Evolutionary conservation across 2,888 invertebrate species (phyloP).

Genomic region (Kuschelorhynchus macadamiae): DNA sequence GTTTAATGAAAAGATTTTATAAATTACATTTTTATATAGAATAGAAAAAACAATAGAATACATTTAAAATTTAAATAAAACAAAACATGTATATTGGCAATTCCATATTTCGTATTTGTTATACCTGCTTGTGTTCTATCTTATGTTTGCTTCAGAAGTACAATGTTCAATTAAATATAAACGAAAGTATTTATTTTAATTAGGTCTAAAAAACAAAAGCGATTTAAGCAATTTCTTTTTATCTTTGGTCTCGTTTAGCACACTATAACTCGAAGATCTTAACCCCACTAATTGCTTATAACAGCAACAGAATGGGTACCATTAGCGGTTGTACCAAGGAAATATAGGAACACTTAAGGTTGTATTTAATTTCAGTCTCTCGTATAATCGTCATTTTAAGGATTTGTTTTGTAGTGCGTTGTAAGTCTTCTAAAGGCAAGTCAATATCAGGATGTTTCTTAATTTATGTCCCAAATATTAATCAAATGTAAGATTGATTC

Average conservation of each 20-base stretch:
- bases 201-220: too few relatives aligned
- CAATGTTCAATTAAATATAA: too few relatives aligned
- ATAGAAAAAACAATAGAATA: too few relatives aligned
- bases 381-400: slow-evolving; percentile 6
- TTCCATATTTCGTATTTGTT: too few relatives aligned
- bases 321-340: slow-evolving; percentile 17
- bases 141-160: too few relatives aligned
- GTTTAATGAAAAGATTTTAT: too few relatives aligned
- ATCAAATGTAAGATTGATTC: background rate
- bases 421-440: background rate
- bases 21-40: too few relatives aligned
- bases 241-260: slow-evolving; percentile 28
- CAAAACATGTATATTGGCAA: too few relatives aligned
- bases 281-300: slow-evolving; percentile 29
- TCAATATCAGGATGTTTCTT: background rate
- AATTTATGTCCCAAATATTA: background rate
- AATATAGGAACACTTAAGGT: slow-evolving; percentile 17
- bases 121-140: too few relatives aligned
- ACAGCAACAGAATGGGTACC: slow-evolving; percentile 23
- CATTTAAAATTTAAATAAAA: too few relatives aligned
- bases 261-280: slow-evolving; percentile 24
- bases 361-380: slow-evolving; percentile 13
- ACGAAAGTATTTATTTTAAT: too few relatives aligned
- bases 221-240: slow-evolving; percentile 1
- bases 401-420: background rate